Evolutionary conservation across 2,113 vertebrate species (phyloP).

Genomic region (Panthera leo): DNA sequence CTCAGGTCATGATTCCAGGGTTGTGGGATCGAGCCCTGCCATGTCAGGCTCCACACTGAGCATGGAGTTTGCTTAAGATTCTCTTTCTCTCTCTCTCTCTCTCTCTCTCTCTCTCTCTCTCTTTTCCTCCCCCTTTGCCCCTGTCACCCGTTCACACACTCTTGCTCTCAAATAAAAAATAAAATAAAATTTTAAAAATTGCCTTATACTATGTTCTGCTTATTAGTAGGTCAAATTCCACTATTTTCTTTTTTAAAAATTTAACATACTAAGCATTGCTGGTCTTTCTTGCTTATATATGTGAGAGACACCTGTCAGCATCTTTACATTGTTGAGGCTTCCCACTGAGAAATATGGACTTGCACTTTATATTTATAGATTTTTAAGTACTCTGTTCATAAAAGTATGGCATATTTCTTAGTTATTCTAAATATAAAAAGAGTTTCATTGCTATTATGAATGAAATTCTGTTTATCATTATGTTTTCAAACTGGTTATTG

Average conservation of each 20-base stretch:
- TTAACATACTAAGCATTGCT: not conserved
- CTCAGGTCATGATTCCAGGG: too few species aligned
- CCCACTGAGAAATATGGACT: not conserved
- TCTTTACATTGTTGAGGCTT: not conserved
- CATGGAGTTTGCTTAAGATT: too few species aligned
- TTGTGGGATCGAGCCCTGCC: too few species aligned
- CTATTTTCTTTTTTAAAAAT: not conserved
- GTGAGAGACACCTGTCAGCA: not conserved
- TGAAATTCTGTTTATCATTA: not conserved
- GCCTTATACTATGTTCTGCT: not conserved
- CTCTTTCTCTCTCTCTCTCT: too few species aligned
- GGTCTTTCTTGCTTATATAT: not conserved
- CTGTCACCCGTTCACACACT: too few species aligned
- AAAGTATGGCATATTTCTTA: not conserved
- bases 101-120: too few species aligned
- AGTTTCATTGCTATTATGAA: not conserved
- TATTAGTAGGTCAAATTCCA: constrained; percentile 3
- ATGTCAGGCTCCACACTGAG: too few species aligned
- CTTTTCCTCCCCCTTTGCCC: too few species aligned
- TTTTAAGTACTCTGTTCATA: not conserved
- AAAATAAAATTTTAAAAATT: too few species aligned
- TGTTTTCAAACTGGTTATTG: not conserved
- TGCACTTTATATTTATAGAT: not conserved
- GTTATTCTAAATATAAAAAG: not conserved
- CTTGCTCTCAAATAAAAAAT: too few species aligned